A percentile compares a stretch with the other conserved stretches of the same genome.
These are phyloP conservation scores for Papilio dardanus DNA, from an alignment of 1,140 invertebrate species.

Conservation along the genomic window DNA sequence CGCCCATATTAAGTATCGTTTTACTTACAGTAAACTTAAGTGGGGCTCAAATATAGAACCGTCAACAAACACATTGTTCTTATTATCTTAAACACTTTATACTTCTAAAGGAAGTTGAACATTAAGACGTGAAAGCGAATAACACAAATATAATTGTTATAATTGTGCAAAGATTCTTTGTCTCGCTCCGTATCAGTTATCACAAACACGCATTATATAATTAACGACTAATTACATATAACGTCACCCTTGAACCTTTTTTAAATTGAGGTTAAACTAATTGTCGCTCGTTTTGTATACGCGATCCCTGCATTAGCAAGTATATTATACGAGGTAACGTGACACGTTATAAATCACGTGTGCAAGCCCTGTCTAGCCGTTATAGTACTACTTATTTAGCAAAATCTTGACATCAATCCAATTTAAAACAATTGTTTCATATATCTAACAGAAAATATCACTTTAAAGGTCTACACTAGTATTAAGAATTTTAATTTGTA, in stretches of 20 bases:
- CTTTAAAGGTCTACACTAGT: neutral
- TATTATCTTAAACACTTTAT: neutral
- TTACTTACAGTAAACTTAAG: too few relatives aligned
- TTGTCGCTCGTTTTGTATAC: constrained; percentile 56
- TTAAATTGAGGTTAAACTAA: constrained; percentile 77
- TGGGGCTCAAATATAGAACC: too few relatives aligned
- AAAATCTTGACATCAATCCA: neutral
- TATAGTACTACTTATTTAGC: neutral
- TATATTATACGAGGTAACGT: constrained; percentile 31
- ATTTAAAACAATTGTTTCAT: neutral
- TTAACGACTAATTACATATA: constrained; percentile 35
- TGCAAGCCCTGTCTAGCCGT: neutral
- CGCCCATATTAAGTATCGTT: too few relatives aligned
- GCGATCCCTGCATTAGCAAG: constrained; percentile 35
- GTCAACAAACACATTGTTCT: neutral
- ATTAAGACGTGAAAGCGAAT: constrained; percentile 7
- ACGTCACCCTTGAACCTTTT: constrained; percentile 56
- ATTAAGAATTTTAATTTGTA: neutral
- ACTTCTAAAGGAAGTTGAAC: constrained; percentile 15
- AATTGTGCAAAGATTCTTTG: constrained; percentile 17
- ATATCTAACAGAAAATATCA: neutral
- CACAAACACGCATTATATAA: constrained; percentile 31
- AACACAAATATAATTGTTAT: constrained; percentile 22
- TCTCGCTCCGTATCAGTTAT: constrained; percentile 25
- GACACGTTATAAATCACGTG: neutral